Evolutionary conservation across 2,797 vertebrate species (phyloP), one percentile per base, ranked within the genome.

Genomic region (Alfaro cultratus): DNA sequence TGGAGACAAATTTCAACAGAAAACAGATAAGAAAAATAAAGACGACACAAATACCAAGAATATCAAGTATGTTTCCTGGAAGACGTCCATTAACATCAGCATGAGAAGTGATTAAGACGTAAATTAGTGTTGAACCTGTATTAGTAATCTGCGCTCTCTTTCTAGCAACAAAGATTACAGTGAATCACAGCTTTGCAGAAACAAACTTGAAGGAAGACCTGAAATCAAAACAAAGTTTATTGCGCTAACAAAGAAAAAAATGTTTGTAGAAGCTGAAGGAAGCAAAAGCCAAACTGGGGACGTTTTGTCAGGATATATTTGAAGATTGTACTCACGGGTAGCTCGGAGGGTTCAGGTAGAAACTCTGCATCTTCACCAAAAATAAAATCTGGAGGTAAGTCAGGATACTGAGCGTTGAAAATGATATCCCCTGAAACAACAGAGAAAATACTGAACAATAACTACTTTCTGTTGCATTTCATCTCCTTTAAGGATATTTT

Each of bases 361-460:
- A 99, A 99, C 87, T 99, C 99, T 0, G 96, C 96, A 95, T 99
- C 99, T 83, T 99, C 99, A 92, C 98, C 99, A 91, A 99, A 99
- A 90, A 99, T 99, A 93, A 99, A 99, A 93, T 99, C 98, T 6
- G 99, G 99, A 68, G 99, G 98, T 77, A 99, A 91, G 85, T 99
- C 97, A 82, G 99, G 99, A 92, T 98, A 98, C 41, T 92, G 95
- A 81, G 97, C 98, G 80, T 99, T 99, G 92, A 99, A 99, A 93
- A 99, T 99, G 84, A 99, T 99, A 89, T 99, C 99, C 99, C 98
- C 99, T 99, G 93, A 57, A 83, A 88, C 51, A 79, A 51, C 71
- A 85, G 13, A 62, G 1, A 75, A 34, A 9, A 6, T 39, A 26
- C 6, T 39, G 3, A 46, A 36, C 3, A n/a, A 10, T 29, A n/a